Conservation (phyloP, 2,797 vertebrate species). For the Macropus fuliginosus region DNA sequence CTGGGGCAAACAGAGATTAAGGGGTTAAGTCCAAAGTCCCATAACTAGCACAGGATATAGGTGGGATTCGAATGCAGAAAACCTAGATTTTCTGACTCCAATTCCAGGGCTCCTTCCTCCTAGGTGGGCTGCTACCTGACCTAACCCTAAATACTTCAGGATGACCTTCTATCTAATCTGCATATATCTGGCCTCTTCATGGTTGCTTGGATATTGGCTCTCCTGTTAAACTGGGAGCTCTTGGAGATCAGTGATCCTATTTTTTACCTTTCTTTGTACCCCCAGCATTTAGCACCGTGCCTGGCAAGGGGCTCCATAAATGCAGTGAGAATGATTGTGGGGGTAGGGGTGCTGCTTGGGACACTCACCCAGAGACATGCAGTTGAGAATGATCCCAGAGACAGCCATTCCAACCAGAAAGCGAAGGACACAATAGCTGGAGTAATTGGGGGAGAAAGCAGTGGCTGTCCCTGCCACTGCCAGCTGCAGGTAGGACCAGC, state of each 20-base stretch:
- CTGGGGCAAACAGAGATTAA: neutral
- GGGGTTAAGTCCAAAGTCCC: neutral
- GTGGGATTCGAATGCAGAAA: neutral
- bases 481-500: constrained; percentile 83
- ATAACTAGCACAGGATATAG: neutral
- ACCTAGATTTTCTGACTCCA: neutral
- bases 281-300: neutral
- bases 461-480: constrained; percentile 76
- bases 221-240: neutral
- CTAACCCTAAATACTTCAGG: neutral
- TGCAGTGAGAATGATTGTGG: neutral
- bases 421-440: constrained; percentile 83
- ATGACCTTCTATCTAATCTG: neutral
- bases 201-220: neutral
- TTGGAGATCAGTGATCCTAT: neutral
- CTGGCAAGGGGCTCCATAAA: neutral
- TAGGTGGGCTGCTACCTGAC: too few relatives aligned
- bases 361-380: constrained; percentile 86
- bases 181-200: neutral
- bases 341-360: neutral
- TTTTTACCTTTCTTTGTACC: neutral
- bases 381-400: constrained; percentile 87
- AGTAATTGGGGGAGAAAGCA: constrained; percentile 84
- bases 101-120: neutral
- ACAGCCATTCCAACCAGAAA: constrained; percentile 88